phyloP scores from a whole-genome alignment of 2,113 vertebrate genomes.

The Polypterus senegalus region DNA sequence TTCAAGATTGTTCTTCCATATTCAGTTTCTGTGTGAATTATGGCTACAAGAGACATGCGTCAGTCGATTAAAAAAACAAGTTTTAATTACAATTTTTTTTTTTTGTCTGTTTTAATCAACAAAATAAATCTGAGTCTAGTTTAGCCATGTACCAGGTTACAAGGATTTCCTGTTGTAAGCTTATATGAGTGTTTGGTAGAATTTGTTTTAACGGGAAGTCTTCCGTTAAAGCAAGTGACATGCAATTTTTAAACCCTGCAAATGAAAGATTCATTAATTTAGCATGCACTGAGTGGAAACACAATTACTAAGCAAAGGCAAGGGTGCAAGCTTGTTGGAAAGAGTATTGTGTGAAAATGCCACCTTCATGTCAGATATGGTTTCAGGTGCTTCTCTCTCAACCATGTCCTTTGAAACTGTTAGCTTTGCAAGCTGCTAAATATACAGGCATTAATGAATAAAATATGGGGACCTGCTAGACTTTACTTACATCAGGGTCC shows the following conservation, averaged over 20 bases:
- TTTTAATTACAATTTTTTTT: no score
- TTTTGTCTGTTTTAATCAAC: no score
- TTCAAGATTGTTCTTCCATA: no score
- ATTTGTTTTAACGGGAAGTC: background rate
- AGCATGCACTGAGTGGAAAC: slow-evolving; percentile 9
- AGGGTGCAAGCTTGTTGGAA: slow-evolving; percentile 10
- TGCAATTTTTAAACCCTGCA: slow-evolving; percentile 7
- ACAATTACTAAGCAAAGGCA: slow-evolving; percentile 16
- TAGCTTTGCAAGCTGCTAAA: slow-evolving; percentile 20
- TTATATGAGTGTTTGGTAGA: background rate
- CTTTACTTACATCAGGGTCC: slow-evolving; percentile 19
- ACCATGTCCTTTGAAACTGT: slow-evolving; percentile 17
- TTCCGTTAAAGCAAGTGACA: slow-evolving; percentile 1
- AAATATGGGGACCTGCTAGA: slow-evolving; percentile 23
- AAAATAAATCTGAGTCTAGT: no score
- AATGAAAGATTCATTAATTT: slow-evolving; percentile 19
- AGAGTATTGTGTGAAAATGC: slow-evolving; percentile 19
- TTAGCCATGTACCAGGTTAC: background rate
- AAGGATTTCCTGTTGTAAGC: slow-evolving; percentile 1
- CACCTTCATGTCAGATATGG: slow-evolving; percentile 14
- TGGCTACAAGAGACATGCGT: no score
- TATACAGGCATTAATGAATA: slow-evolving; percentile 27
- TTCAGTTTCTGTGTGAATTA: no score
- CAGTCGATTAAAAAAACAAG: no score
- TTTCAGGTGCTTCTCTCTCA: slow-evolving; percentile 24